These are phyloP conservation scores for Stomatorhinus ivindoensis DNA, from an alignment of 2,113 vertebrate species.

Conservation along the genomic window DNA sequence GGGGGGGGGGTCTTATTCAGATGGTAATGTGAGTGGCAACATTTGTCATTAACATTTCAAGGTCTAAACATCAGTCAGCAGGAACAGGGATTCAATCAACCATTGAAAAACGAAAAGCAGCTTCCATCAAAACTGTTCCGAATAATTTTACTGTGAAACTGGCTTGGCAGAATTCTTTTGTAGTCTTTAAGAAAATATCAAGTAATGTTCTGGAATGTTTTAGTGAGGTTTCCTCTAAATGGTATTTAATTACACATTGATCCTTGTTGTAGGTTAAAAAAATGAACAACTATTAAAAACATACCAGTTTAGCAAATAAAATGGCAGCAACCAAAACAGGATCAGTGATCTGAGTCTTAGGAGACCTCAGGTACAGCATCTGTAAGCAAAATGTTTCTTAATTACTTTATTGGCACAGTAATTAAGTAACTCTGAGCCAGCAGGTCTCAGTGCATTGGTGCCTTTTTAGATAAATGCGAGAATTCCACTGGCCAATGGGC, in stretches of 20 bases:
- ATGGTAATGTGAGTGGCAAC: background rate
- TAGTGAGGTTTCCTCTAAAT: background rate
- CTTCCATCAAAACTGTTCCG: background rate
- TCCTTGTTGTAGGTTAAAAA: background rate
- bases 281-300: background rate
- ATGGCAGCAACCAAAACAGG: background rate
- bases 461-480: background rate
- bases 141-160: background rate
- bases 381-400: background rate
- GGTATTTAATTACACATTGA: background rate
- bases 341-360: background rate
- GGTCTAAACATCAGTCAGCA: slow-evolving; percentile 7
- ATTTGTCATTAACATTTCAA: slow-evolving; percentile 18
- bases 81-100: background rate
- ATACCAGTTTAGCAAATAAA: background rate
- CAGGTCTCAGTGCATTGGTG: background rate
- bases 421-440: background rate
- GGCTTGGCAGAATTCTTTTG: background rate
- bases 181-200: background rate
- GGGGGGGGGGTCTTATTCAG: background rate
- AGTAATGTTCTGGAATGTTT: background rate
- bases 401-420: background rate
- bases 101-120: background rate
- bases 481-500: background rate
- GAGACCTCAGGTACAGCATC: background rate